A percentile compares a stretch with the other conserved stretches of the same genome.
These are phyloP conservation scores for Pipistrellus pipistrellus DNA, from an alignment of 2,797 vertebrate species.

Conservation along the genomic window DNA sequence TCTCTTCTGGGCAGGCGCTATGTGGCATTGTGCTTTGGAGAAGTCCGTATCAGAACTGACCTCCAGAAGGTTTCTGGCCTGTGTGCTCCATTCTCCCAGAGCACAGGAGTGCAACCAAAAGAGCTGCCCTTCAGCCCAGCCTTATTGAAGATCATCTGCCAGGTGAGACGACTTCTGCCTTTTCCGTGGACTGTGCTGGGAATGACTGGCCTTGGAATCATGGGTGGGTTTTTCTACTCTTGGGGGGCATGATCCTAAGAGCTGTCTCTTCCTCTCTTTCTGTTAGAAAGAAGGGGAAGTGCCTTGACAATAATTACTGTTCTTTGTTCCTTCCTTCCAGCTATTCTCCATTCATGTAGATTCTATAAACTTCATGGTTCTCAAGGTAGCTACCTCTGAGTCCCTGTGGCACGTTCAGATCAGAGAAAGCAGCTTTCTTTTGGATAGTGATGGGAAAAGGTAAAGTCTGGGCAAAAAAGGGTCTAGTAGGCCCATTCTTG, in stretches of 20 bases:
- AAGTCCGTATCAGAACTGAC: constrained; percentile 94
- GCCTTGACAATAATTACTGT: not conserved
- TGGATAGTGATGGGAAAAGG: constrained; percentile 94
- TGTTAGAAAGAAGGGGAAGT: not conserved
- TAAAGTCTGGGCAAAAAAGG: constrained; percentile 78
- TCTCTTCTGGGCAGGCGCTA: constrained; percentile 90
- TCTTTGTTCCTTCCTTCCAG: constrained; percentile 85
- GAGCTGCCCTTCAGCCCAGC: constrained; percentile 90
- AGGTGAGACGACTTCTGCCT: constrained; percentile 89
- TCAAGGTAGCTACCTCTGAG: constrained; percentile 95
- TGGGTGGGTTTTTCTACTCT: constrained; percentile 46
- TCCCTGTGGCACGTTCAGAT: constrained; percentile 98
- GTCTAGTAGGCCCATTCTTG: constrained; percentile 22
- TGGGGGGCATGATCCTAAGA: constrained; percentile 20
- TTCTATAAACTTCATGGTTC: constrained; percentile 96
- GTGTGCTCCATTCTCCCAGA: not conserved
- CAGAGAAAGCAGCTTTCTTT: constrained; percentile 92
- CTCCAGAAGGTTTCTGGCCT: constrained; percentile 90
- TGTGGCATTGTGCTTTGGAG: constrained; percentile 95
- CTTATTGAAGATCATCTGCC: constrained; percentile 92
- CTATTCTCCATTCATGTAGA: constrained; percentile 95
- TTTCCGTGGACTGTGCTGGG: not conserved
- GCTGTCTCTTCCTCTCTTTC: not conserved
- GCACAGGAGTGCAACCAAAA: constrained; percentile 79
- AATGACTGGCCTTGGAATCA: constrained; percentile 3